These are phyloP conservation scores for Aptenodytes patagonicus DNA, from an alignment of 2,113 vertebrate species.

Conservation along the genomic window DNA sequence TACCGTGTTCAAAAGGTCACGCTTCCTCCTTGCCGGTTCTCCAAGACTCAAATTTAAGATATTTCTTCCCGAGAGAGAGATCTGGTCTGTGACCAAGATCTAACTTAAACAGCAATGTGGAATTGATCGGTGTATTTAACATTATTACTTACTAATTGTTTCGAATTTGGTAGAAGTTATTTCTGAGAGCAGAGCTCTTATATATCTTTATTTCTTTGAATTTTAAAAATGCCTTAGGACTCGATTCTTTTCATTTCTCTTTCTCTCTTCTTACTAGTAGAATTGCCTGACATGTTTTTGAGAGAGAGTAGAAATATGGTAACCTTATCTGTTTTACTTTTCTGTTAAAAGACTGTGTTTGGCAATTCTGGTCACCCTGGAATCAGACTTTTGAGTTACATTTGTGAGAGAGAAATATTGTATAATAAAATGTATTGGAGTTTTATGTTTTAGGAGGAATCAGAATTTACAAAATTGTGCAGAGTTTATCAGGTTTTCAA, in stretches of 20 bases:
- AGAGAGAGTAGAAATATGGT: not conserved
- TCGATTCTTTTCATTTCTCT: not conserved
- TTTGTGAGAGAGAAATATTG: not conserved
- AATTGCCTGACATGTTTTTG: conserved; percentile 15
- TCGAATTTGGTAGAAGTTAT: not conserved
- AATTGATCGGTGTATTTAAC: not conserved
- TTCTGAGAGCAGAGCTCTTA: not conserved
- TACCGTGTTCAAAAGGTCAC: not conserved
- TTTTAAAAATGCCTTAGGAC: not conserved
- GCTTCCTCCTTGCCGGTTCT: not conserved
- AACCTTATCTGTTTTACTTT: not conserved
- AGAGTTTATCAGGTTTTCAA: not conserved
- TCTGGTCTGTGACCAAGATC: not conserved
- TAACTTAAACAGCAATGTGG: not conserved
- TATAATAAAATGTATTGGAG: not conserved
- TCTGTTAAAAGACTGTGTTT: not conserved
- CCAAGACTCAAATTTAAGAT: not conserved
- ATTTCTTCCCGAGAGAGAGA: not conserved
- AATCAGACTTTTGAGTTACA: not conserved
- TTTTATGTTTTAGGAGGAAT: not conserved
- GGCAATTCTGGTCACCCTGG: not conserved
- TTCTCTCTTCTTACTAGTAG: not conserved
- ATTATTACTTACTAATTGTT: not conserved
- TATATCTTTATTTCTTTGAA: not conserved
- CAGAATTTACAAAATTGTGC: not conserved